A percentile compares a stretch with the other conserved stretches of the same genome.
Conservation (phyloP, 2,113 vertebrate genomes). For the Aspidoscelis tigris region DNA sequence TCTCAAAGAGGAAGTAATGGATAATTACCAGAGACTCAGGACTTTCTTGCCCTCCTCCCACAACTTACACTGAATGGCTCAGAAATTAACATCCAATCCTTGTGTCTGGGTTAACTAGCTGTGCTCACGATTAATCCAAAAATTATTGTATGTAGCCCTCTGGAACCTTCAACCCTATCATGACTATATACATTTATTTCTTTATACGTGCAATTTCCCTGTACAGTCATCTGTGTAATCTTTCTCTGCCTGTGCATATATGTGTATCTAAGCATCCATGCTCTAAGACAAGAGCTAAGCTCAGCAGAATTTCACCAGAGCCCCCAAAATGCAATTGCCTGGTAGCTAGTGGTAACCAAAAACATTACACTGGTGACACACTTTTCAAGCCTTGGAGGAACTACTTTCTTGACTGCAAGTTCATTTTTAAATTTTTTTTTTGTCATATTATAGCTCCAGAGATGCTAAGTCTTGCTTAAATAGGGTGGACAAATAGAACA, state of each 20-base stretch:
- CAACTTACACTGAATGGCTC: background rate
- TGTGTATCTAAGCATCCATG: too few species aligned
- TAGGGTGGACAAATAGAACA: too few species aligned
- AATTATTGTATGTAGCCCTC: too few species aligned
- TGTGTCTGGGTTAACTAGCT: background rate
- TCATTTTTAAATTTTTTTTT: too few species aligned
- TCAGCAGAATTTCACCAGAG: background rate
- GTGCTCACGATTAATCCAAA: background rate
- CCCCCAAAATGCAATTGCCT: too few species aligned
- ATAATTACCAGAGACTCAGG: background rate
- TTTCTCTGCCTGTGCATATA: background rate
- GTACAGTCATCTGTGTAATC: background rate
- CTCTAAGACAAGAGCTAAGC: background rate
- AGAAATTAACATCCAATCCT: background rate
- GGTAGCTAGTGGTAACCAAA: too few species aligned
- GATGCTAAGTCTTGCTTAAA: too few species aligned
- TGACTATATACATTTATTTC: background rate
- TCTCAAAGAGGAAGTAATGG: background rate
- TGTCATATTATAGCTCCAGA: too few species aligned
- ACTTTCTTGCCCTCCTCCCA: background rate
- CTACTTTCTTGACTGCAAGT: too few species aligned
- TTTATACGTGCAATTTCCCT: background rate
- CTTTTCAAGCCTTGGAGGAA: too few species aligned
- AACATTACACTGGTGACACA: too few species aligned
- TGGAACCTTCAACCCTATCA: background rate